phyloP scores from a whole-genome alignment of 2,113 vertebrate species.

The Stegastes partitus region DNA sequence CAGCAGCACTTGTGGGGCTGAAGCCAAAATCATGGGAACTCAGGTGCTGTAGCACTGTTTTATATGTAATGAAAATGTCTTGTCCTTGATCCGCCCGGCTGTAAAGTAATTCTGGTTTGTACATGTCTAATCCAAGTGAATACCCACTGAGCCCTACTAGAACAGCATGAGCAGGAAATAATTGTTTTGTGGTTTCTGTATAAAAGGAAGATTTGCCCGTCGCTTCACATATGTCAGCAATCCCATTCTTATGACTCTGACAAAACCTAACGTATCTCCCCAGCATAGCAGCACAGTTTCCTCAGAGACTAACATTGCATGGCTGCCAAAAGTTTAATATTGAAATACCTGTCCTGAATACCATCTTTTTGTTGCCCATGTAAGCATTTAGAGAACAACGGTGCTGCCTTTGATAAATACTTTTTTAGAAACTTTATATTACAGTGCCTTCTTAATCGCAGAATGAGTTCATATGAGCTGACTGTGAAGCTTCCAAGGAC shows the following conservation, averaged over 20 bases:
- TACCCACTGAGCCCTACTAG: slow-evolving; percentile 4
- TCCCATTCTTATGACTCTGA: not conserved
- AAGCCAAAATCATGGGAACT: not conserved
- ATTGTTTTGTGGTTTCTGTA: slow-evolving; percentile 3
- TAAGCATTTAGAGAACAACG: too few species aligned
- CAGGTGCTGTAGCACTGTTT: not conserved
- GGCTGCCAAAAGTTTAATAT: too few species aligned
- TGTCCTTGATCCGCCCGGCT: not conserved
- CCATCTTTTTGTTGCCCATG: too few species aligned
- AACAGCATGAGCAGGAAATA: slow-evolving; percentile 4
- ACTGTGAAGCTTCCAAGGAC: too few species aligned
- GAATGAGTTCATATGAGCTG: too few species aligned
- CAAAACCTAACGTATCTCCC: not conserved
- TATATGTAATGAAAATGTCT: not conserved
- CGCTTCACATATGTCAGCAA: slow-evolving; percentile 3
- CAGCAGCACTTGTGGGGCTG: not conserved
- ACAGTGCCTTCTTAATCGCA: too few species aligned
- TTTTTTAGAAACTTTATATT: too few species aligned
- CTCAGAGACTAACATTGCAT: too few species aligned
- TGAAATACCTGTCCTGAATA: too few species aligned
- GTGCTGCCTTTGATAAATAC: too few species aligned
- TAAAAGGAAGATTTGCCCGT: not conserved
- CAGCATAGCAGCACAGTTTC: too few species aligned
- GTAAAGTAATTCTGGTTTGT: slow-evolving; percentile 15
- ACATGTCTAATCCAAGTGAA: slow-evolving; percentile 9